These are phyloP conservation scores for Buathra laborator DNA, from an alignment of 2,888 invertebrate species.

Conservation along the genomic window DNA sequence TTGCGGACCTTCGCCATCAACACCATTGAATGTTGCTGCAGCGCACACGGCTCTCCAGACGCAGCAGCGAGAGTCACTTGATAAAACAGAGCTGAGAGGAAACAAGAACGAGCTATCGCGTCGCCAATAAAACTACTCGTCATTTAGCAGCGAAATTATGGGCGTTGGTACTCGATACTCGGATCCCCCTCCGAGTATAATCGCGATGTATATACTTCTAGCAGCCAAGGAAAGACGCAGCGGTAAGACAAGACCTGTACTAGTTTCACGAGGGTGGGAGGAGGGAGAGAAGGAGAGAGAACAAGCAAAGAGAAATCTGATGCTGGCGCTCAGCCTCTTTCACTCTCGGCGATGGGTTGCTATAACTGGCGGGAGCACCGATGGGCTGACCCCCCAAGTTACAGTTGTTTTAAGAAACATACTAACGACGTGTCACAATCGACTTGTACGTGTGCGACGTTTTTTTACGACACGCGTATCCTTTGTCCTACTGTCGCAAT, in stretches of 20 bases:
- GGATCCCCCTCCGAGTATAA: neutral
- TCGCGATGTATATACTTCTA: neutral
- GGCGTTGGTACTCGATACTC: slow-evolving; percentile 1
- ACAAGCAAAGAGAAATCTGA: neutral
- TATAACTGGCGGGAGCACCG: neutral
- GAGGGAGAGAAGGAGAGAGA: neutral
- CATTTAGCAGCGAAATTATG: neutral
- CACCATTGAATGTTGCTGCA: neutral
- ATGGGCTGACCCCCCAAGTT: neutral
- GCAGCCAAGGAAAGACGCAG: neutral
- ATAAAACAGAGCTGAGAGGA: neutral
- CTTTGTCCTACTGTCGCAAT: too few species aligned
- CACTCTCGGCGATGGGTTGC: too few species aligned
- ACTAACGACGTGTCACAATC: neutral
- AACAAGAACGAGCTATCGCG: neutral
- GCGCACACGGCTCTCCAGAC: neutral
- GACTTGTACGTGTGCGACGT: neutral
- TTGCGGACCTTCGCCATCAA: slow-evolving; percentile 74
- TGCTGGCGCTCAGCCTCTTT: neutral
- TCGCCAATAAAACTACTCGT: neutral
- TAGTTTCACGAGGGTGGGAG: neutral
- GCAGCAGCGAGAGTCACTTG: neutral
- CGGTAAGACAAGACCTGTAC: neutral
- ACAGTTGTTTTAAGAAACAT: neutral
- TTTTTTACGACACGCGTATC: too few species aligned